A percentile compares a stretch with the other conserved stretches of the same genome.
Evolutionary conservation across 2,888 invertebrate genomes (phyloP).

Genomic region (Rotaria sp.): DNA sequence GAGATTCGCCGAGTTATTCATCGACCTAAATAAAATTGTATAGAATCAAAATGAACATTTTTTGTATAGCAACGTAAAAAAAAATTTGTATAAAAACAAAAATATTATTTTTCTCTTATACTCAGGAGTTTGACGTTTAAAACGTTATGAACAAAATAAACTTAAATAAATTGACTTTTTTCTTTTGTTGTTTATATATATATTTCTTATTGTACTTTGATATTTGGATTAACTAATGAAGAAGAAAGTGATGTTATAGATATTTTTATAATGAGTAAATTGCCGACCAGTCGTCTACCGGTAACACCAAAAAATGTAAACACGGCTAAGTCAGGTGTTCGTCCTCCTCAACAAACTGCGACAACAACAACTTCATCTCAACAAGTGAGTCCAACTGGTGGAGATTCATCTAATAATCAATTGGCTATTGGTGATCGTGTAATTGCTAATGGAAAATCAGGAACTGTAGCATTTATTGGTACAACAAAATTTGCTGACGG

Average conservation of each 20-base stretch:
- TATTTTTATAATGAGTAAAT: constrained; percentile 9
- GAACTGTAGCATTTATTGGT: constrained; percentile 53
- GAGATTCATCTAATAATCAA: constrained; percentile 62
- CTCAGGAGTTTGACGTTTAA: background rate
- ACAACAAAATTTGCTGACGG: constrained; percentile 55
- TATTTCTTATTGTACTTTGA: background rate
- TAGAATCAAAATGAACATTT: background rate
- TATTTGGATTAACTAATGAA: background rate
- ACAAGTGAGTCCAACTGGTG: background rate
- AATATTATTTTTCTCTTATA: background rate
- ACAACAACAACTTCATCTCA: background rate
- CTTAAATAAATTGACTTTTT: too few species aligned
- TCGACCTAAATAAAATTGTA: constrained; percentile 6
- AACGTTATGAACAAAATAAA: background rate
- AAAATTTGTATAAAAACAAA: too few species aligned
- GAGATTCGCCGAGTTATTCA: background rate
- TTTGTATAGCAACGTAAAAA: background rate
- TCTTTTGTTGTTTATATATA: background rate
- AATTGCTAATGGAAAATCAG: constrained; percentile 61
- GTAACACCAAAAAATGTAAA: background rate
- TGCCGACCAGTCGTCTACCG: constrained; percentile 23
- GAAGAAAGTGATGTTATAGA: background rate
- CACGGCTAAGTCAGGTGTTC: background rate
- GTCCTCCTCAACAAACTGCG: background rate
- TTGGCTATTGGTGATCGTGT: constrained; percentile 72